phyloP scores from a whole-genome alignment of 2,888 invertebrate genomes.

The Fragum whitleyi region DNA sequence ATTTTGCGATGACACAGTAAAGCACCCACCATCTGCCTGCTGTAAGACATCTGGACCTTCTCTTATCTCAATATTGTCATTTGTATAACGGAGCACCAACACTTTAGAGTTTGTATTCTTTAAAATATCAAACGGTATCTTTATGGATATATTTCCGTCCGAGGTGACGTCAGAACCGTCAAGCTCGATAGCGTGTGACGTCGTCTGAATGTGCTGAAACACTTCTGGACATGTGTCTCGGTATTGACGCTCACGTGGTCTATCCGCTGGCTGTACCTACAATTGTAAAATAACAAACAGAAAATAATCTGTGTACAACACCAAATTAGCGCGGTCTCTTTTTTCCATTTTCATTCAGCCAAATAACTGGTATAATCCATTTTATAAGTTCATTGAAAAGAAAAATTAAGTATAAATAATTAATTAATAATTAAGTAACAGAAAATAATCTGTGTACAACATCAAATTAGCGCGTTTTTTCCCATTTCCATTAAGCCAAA shows the following conservation, averaged over 20 bases:
- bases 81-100: conserved; percentile 56
- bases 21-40: conserved; percentile 40
- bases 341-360: too few relatives aligned
- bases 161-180: conserved; percentile 43
- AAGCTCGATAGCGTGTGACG: conserved; percentile 61
- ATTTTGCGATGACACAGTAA: conserved; percentile 50
- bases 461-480: too few relatives aligned
- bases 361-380: too few relatives aligned
- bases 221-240: conserved; percentile 56
- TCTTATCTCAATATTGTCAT: conserved; percentile 56
- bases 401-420: too few relatives aligned
- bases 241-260: conserved; percentile 58
- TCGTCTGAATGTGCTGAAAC: conserved; percentile 54
- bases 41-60: conserved; percentile 45
- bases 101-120: conserved; percentile 57
- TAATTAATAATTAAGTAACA: too few relatives aligned
- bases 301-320: too few relatives aligned
- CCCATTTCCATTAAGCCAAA: too few relatives aligned
- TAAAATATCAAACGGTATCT: conserved; percentile 57
- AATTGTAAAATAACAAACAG: too few relatives aligned
- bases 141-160: conserved; percentile 58
- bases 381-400: too few relatives aligned
- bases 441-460: too few relatives aligned
- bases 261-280: conserved; percentile 59
- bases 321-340: too few relatives aligned